Base-by-base conservation (phyloP, 2,113 vertebrate genomes). In the Perca schrenkii region DNA sequence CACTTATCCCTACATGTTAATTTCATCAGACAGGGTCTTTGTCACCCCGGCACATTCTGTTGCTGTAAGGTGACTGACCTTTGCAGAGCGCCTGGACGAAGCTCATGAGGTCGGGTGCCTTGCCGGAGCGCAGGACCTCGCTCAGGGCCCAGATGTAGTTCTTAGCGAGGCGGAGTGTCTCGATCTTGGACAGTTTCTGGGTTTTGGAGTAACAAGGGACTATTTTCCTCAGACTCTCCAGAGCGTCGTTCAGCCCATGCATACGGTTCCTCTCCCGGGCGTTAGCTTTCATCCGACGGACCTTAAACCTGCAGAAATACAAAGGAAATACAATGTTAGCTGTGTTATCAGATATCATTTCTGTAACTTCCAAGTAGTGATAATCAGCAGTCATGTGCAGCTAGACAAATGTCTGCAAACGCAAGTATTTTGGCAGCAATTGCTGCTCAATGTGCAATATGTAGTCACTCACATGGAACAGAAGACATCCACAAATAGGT, bases 141-240 rank as follows among this genome's bases (percentile, higher is more conserved):
- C 98, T 99, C 13, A 99, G 96, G 0, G 98, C 97, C 98, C 98
- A 99, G 91, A 99, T 99, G 90, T 99, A 99, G 93, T 99, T 99
- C 92, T 99, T 99, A 86, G 98, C 98, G 70, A 99, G 92, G 75
- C 98, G 97, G 72, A 99, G 94, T 0, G 98, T 99, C 95, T 99
- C 98, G 34, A 99, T 99, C 91, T 99, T 99, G 77, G 98, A 99
- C 3, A 99, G 95, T 91, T 99, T 99, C 93, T 99, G 98, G 0
- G 98, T 99, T 89, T 99, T 99, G 80, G 98, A 99, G 92, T 99
- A 99, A 88, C 98, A 99, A 53, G 98, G 98, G 31, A 99, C 98
- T n/a, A 99, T 97, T 86, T 99, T 99, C 82, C 98, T 94, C 93
- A 99, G 95, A 91, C 97, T 98, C 95, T 99, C 98, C 89, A 99